These are phyloP conservation scores for Seriola dumerili DNA, from an alignment of 2,113 vertebrate species.

Conservation along the genomic window DNA sequence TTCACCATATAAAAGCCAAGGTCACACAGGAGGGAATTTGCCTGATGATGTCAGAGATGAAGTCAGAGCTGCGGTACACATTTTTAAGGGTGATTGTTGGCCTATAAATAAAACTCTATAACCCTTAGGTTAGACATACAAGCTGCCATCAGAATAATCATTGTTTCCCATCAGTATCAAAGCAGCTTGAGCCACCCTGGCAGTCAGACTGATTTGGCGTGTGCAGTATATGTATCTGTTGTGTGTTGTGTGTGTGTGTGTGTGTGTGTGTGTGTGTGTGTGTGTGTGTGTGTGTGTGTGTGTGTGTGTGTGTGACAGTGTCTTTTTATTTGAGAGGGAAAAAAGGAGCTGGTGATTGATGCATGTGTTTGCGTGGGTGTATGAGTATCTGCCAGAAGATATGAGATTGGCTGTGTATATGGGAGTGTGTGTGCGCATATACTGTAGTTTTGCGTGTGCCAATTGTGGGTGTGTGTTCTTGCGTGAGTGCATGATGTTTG, in stretches of 20 bases:
- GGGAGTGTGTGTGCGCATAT: constrained; percentile 15
- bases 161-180: constrained; percentile 59
- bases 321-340: constrained; percentile 44
- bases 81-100: constrained; percentile 48
- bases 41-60: constrained; percentile 58
- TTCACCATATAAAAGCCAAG: constrained; percentile 56
- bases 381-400: constrained; percentile 64
- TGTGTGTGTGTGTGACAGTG: constrained; percentile 21
- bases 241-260: constrained; percentile 17
- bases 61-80: constrained; percentile 25
- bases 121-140: constrained; percentile 44
- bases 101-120: constrained; percentile 54
- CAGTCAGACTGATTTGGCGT: constrained; percentile 44
- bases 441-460: constrained; percentile 26
- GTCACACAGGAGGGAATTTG: constrained; percentile 57
- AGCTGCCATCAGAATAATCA: constrained; percentile 67
- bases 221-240: constrained; percentile 36
- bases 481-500: constrained; percentile 31
- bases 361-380: constrained; percentile 61
- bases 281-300: constrained; percentile 10
- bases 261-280: too few species aligned
- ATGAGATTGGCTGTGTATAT: constrained; percentile 38
- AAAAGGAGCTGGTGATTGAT: constrained; percentile 67
- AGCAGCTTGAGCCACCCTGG: constrained; percentile 48
- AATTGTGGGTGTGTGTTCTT: constrained; percentile 22